Evolutionary conservation across 2,797 vertebrate genomes (phyloP).

Genomic region (Brotogeris chrysoptera): DNA sequence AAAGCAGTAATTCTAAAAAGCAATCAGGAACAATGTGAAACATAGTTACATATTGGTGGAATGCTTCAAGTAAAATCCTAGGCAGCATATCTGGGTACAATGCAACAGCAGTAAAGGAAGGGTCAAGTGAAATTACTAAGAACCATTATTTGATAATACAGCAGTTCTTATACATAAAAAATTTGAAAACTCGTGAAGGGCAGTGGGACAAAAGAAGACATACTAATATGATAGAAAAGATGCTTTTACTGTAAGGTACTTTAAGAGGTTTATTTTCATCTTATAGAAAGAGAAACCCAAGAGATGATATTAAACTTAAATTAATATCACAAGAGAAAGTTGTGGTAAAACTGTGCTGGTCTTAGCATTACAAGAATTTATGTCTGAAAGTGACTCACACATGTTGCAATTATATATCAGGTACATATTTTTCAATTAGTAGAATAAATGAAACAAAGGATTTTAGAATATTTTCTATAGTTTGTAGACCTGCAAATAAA

Average conservation of each 20-base stretch:
- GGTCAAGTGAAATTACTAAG: neutral
- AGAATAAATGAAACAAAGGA: neutral
- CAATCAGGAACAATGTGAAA: neutral
- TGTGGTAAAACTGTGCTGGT: neutral
- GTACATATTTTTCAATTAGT: neutral
- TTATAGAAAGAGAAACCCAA: neutral
- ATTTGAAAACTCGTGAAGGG: neutral
- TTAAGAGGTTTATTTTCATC: neutral
- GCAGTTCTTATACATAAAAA: neutral
- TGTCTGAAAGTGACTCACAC: neutral
- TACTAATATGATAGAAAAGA: neutral
- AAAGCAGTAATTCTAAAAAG: neutral
- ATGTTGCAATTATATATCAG: neutral
- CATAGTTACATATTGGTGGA: neutral
- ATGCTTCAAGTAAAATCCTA: neutral
- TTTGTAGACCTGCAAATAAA: neutral
- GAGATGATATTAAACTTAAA: neutral
- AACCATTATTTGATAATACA: neutral
- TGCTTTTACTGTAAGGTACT: neutral
- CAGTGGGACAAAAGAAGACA: neutral
- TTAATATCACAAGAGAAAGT: neutral
- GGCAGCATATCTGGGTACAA: neutral
- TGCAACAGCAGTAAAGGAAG: accelerated
- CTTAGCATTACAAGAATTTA: neutral
- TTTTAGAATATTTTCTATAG: neutral